phyloP scores from a whole-genome alignment of 35 echinoderm and acorn worm species.

The Holothuria glaberrima region DNA sequence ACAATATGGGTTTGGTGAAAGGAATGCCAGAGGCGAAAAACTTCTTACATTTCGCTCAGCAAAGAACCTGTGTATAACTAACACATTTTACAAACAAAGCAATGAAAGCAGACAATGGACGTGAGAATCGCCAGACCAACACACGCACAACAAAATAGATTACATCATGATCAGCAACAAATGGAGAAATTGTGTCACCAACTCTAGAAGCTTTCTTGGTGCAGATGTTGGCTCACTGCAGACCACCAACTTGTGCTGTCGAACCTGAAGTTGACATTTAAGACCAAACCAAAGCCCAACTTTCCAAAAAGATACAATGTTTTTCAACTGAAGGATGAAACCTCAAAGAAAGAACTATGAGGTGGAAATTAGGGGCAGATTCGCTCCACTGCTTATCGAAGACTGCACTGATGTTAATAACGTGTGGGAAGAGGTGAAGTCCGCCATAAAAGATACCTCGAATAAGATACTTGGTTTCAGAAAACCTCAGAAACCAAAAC shows the following conservation, averaged over 20 bases:
- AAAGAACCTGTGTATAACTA: conserved; percentile 59
- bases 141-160: conserved; percentile 66
- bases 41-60: conserved; percentile 66
- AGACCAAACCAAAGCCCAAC: conserved; percentile 39
- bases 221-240: too few species aligned
- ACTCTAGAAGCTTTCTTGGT: conserved; percentile 16
- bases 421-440: conserved; percentile 14
- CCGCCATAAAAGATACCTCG: background rate
- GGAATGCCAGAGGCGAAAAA: conserved; percentile 70
- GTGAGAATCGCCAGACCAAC: conserved; percentile 66
- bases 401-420: background rate
- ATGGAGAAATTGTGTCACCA: conserved; percentile 52
- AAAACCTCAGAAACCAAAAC: background rate
- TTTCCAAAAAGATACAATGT: conserved; percentile 25
- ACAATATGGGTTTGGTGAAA: conserved; percentile 37
- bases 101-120: conserved; percentile 57
- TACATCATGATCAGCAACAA: conserved; percentile 61
- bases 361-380: conserved; percentile 51
- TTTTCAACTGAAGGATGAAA: conserved; percentile 12
- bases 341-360: background rate
- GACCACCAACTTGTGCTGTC: conserved; percentile 11
- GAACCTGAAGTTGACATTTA: conserved; percentile 57
- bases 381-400: conserved; percentile 33
- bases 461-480: background rate
- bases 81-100: conserved; percentile 58